Conservation (phyloP, 2,888 invertebrate species). For the Pristionchus arcanus region DNA sequence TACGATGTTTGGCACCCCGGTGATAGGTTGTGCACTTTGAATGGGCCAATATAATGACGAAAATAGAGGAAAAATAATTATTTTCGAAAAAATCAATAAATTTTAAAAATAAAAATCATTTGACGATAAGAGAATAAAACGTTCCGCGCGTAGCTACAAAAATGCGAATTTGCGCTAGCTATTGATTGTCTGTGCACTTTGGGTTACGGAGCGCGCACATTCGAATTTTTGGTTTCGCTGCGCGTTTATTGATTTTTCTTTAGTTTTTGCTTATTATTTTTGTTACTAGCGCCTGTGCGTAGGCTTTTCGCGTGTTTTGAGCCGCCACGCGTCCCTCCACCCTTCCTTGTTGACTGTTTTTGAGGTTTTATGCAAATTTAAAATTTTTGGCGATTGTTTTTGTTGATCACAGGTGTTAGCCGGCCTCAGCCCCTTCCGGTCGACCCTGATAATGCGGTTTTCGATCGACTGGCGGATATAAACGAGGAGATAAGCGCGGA, state of each 20-base stretch:
- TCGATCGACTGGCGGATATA: background rate
- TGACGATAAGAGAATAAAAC: background rate
- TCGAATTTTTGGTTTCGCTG: background rate
- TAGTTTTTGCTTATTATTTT: background rate
- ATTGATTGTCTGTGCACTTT: background rate
- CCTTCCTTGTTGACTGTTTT: background rate
- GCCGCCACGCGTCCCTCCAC: background rate
- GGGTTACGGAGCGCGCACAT: background rate
- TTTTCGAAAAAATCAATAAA: background rate
- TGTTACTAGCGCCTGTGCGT: background rate
- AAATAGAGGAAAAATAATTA: background rate
- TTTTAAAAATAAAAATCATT: background rate
- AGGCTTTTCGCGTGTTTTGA: background rate
- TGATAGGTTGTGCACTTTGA: background rate
- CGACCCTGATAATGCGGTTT: background rate
- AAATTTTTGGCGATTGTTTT: background rate
- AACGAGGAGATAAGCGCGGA: background rate
- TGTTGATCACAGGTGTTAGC: background rate
- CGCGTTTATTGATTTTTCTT: background rate
- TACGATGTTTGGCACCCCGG: background rate
- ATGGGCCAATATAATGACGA: background rate
- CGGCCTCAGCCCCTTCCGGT: background rate
- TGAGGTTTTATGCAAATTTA: background rate
- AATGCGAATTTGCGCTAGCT: background rate
- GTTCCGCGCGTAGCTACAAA: conserved; percentile 17